phyloP scores from a whole-genome alignment of 1,140 invertebrate genomes.

The Lepidurus packardi region DNA sequence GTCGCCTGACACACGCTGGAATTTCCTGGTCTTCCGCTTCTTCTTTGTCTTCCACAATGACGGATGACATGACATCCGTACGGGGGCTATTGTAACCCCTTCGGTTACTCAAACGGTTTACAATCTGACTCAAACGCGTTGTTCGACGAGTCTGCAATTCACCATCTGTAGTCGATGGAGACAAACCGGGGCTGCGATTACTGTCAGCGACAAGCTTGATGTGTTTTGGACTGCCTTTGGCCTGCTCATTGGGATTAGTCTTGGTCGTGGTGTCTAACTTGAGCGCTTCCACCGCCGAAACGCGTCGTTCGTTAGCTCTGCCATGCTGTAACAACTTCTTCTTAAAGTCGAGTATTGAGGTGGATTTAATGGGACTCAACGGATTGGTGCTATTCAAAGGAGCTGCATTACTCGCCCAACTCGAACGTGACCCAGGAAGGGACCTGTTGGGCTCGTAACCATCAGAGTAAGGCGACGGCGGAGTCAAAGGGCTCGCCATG shows the following conservation, averaged over 20 bases:
- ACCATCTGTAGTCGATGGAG: slow-evolving; percentile 53
- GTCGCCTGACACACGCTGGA: neutral
- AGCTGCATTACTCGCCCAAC: slow-evolving; percentile 52
- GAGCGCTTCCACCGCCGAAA: slow-evolving; percentile 75
- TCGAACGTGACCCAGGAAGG: slow-evolving; percentile 41
- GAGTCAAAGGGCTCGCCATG: slow-evolving; percentile 43
- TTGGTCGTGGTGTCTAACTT: slow-evolving; percentile 53
- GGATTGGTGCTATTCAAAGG: slow-evolving; percentile 44
- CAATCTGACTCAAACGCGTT: slow-evolving; percentile 38
- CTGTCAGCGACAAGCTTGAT: slow-evolving; percentile 49
- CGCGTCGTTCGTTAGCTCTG: slow-evolving; percentile 56
- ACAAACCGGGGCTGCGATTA: slow-evolving; percentile 55
- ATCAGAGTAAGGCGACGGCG: slow-evolving; percentile 6
- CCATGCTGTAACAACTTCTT: slow-evolving; percentile 67
- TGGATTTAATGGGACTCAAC: slow-evolving; percentile 45
- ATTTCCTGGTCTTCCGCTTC: slow-evolving; percentile 53
- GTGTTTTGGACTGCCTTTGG: slow-evolving; percentile 49
- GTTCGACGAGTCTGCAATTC: slow-evolving; percentile 38
- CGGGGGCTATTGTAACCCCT: slow-evolving; percentile 48
- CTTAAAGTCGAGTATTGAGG: slow-evolving; percentile 63
- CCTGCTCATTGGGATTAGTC: slow-evolving; percentile 44
- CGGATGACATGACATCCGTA: slow-evolving; percentile 73
- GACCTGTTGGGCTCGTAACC: slow-evolving; percentile 36
- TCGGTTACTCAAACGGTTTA: slow-evolving; percentile 39
- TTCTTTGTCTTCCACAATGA: slow-evolving; percentile 72